Evolutionary conservation across 2,888 invertebrate genomes (phyloP), one percentile per base, ranked within the genome.

Genomic region (Clusia tigrina): DNA sequence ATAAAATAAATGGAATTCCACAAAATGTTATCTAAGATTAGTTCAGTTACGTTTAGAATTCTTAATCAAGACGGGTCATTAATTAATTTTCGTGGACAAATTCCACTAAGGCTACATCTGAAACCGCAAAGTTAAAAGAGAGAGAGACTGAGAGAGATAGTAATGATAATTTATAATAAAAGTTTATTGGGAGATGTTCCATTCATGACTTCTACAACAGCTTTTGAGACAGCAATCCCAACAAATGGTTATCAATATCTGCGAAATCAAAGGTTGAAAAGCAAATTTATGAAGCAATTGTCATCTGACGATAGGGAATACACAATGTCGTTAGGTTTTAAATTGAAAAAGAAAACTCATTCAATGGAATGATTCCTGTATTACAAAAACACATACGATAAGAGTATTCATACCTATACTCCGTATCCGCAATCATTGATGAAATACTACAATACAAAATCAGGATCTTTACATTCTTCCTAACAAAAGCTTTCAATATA

Each of bases 401-500:
- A 71, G 53, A 66, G 66, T 10, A 69, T 76, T 62, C 77, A 72
- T 57, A 69, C 67, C 17, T 74, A 78, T 68, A 69, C 69, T 64
- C 74, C 76, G 56, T 76, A 74, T 65, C 62, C 70, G 51, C 59
- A 59, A 56, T 64, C 67, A 2, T 68, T 66, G 78, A 65, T 64
- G 64, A 62, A 58, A 58, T 67, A 60, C 51, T n/a, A 20, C 63
- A 78, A 76, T 65, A 46, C 67, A 66, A 64, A 66, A 66, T 48
- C 66, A 65, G 37, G 61, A 63, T 55, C 58, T 65, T 32, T 71
- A 74, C 17, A 71, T 78, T 48, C 71, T 77, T 68, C 71, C 76
- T 46, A 68, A 71, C 54, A 75, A 79, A 64, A 77, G 78, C 72
- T 70, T 65, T 55, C 17, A 71, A 48, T 69, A 73, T 58, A 65